Conservation (phyloP, 2,113 vertebrate genomes). For the Callorhinus ursinus region DNA sequence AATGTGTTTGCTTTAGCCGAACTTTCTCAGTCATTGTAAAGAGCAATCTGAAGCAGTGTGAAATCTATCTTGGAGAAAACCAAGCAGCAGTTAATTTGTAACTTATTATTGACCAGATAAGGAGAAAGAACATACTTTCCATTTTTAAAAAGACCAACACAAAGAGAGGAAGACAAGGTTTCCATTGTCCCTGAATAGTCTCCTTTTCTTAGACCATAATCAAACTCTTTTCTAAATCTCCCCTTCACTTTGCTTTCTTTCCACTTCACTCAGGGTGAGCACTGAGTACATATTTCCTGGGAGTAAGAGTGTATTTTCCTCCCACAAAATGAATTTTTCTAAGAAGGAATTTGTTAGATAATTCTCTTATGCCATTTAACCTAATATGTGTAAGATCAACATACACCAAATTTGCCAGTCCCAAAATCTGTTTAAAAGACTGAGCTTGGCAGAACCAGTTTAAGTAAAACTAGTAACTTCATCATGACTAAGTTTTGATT, state of each 20-base stretch:
- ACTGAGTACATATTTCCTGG: neutral
- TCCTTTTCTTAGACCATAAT: neutral
- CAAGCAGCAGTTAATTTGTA: neutral
- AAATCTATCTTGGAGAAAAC: neutral
- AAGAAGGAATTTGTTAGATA: neutral
- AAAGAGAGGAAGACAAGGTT: neutral
- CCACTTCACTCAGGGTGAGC: neutral
- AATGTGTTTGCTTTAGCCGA: neutral
- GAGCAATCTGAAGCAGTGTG: neutral
- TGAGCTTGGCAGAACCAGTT: neutral
- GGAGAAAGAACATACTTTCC: neutral
- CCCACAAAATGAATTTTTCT: neutral
- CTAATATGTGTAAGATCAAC: neutral
- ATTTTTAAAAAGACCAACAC: neutral
- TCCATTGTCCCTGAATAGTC: neutral
- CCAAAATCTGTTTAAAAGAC: neutral
- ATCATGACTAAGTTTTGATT: neutral
- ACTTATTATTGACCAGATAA: neutral
- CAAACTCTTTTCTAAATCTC: neutral
- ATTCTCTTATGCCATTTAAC: neutral
- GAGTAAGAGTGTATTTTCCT: neutral
- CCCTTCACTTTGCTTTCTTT: neutral
- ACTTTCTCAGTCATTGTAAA: neutral
- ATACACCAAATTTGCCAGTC: neutral
- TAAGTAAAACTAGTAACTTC: neutral